Conservation (phyloP, 2,113 vertebrate species). For the Mirza zaza region DNA sequence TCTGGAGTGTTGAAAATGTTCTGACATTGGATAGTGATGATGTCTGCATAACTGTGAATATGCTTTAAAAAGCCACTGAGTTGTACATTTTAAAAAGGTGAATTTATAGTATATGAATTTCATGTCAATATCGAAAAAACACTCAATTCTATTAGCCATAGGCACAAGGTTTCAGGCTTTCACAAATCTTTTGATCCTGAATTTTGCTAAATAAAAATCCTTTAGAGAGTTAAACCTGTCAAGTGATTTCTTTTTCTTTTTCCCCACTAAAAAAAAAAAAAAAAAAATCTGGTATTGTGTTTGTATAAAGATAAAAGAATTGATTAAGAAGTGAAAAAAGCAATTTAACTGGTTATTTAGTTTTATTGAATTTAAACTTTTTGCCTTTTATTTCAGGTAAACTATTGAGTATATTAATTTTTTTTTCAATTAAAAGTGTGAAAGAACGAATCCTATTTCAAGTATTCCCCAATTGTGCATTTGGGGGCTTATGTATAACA, state of each 20-base stretch:
- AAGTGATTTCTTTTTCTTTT: background rate
- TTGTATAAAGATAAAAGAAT: background rate
- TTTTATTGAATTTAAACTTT: background rate
- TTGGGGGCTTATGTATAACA: background rate
- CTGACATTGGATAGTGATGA: too few relatives aligned
- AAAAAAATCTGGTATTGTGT: background rate
- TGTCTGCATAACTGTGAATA: too few relatives aligned
- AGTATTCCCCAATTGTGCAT: background rate
- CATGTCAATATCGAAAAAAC: background rate
- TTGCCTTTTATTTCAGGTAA: background rate
- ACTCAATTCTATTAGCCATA: background rate
- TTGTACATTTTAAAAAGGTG: background rate
- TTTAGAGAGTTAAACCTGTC: background rate
- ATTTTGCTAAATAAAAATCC: background rate
- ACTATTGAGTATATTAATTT: background rate
- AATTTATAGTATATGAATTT: background rate
- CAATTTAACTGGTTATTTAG: background rate
- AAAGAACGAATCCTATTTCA: background rate
- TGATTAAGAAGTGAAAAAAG: background rate
- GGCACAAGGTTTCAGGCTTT: background rate
- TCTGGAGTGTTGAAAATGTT: too few relatives aligned
- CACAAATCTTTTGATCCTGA: background rate
- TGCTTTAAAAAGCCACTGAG: background rate
- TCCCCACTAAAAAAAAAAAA: background rate
- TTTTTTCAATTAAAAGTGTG: background rate